A percentile compares a stretch with the other conserved stretches of the same genome.
Conservation (phyloP, 2,888 invertebrate species). For the Neria commutata region DNA sequence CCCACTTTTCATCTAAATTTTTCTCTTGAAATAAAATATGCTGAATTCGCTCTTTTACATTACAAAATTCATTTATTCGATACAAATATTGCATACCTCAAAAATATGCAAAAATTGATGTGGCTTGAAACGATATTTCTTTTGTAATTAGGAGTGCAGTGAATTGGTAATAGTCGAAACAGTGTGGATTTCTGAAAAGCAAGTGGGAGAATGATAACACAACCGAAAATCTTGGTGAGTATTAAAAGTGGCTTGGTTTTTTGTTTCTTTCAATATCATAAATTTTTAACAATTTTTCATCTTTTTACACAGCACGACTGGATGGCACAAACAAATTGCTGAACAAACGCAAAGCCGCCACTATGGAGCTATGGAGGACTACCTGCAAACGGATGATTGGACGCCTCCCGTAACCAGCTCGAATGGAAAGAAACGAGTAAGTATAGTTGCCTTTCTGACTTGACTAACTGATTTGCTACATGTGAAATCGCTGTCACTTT, state of each 20-base stretch:
- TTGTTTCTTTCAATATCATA: background rate
- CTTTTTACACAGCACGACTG: conserved; percentile 78
- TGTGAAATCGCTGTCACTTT: background rate
- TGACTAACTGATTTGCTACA: background rate
- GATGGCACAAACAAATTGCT: conserved; percentile 85
- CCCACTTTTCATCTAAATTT: no score
- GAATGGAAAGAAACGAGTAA: conserved; percentile 89
- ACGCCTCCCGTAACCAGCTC: conserved; percentile 65
- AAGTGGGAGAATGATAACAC: conserved; percentile 91
- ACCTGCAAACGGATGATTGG: conserved; percentile 82
- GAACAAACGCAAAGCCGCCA: conserved; percentile 64
- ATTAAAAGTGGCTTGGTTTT: conserved; percentile 4
- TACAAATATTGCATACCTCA: no score
- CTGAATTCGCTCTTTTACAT: no score
- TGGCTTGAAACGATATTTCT: no score
- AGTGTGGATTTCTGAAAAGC: conserved; percentile 65
- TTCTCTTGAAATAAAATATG: no score
- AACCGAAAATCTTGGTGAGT: conserved; percentile 83
- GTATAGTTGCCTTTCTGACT: no score
- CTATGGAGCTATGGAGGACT: conserved; percentile 95
- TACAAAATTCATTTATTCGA: no score
- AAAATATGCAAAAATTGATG: no score
- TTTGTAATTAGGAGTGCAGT: no score
- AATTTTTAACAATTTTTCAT: conserved; percentile 9
- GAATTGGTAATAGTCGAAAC: conserved; percentile 30